Evolutionary conservation across 2,113 vertebrate species (phyloP).

Genomic region (Equus quagga): DNA sequence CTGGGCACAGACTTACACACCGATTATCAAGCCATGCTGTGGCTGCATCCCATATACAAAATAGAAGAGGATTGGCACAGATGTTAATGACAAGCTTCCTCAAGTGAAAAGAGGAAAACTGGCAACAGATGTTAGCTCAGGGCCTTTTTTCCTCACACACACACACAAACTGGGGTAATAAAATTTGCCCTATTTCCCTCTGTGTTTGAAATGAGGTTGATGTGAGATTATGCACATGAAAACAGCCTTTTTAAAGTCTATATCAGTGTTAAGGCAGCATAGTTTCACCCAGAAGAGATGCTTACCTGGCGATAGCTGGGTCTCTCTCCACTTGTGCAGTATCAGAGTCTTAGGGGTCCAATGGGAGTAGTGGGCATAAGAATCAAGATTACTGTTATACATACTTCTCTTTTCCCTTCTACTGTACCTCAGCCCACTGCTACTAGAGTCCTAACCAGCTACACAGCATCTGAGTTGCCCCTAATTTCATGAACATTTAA

Average conservation of each 20-base stretch:
- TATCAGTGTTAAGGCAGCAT: background rate
- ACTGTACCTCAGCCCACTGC: background rate
- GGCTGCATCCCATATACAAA: no score
- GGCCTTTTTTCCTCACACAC: no score
- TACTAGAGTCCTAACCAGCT: background rate
- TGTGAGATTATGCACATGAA: background rate
- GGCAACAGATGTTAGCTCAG: no score
- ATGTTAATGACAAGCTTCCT: no score
- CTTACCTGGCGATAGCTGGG: background rate
- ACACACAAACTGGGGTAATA: background rate
- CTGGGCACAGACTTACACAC: no score
- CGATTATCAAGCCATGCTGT: no score
- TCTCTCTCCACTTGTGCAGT: background rate
- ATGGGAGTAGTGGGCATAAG: background rate
- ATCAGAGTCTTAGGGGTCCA: background rate
- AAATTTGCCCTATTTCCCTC: background rate
- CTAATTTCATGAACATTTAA: constrained; percentile 12
- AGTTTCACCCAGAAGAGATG: background rate
- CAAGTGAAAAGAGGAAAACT: no score
- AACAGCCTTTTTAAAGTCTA: background rate
- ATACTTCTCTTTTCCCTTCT: background rate
- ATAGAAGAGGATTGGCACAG: no score
- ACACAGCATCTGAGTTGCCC: background rate
- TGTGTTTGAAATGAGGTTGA: background rate
- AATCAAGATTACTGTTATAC: background rate